Base-by-base conservation (phyloP, 2,797 vertebrate genomes). In the Platyrinchus mystaceus region DNA sequence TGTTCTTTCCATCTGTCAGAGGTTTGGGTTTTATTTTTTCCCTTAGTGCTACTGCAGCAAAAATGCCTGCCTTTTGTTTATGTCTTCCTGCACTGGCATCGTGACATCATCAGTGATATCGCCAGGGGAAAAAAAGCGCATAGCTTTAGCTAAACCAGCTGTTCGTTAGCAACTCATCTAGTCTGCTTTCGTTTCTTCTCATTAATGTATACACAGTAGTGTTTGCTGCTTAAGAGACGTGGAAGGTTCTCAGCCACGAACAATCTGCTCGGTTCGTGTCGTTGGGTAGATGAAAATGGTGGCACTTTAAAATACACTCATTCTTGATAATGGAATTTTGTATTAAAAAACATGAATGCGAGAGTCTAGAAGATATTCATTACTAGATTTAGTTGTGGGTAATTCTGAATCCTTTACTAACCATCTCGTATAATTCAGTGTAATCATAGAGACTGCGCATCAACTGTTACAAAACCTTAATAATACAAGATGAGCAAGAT, bases 21-120 rank as follows among this genome's bases (percentile, higher is more conserved):
- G 60, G 47, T 96, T 97, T 96, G 95, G 26, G 66, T 90, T 95
- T 89, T 95, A 70, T 91, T 97, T 84, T 84, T 39, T 27, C 7
- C 68, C 41, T 27, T 37, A 94, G 75, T 95, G 93, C 91, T 94
- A 70, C 95, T 97, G 96, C 96, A 97, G 95, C 82, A 97, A 96
- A 97, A 97, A 97, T 97, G 97, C 97, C 94, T 96, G 96, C 97
- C 97, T 97, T 97, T 97, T 98, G 97, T 98, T 98, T 98, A 97
- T 97, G 94, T 97, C 95, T 95, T 95, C 96, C 93, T 96, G 85
- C 92, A 86, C 93, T 92, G 87, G 86, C 88, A 94, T 96, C 30
- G 37, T 97, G 97, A 97, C 95, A 94, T 97, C 97, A 97, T 96
- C 93, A 96, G 34, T 84, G 92, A 73, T 94, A 96, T 83, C 2